Base-by-base conservation (phyloP, 2,888 invertebrate genomes). In the Metalampra italica region DNA sequence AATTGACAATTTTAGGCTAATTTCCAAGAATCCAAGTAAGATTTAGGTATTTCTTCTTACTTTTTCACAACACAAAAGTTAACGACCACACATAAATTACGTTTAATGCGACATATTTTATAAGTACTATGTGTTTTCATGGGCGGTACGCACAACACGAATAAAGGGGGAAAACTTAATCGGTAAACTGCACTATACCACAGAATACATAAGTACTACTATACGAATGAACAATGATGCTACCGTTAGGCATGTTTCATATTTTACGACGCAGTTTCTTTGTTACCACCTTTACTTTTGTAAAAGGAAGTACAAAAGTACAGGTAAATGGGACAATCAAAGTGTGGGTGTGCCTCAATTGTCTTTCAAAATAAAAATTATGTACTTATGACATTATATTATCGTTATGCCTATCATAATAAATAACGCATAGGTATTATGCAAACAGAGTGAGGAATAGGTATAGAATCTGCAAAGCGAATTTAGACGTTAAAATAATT, bases 101-200 rank as follows among this genome's bases (percentile, higher is more conserved):
- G 37, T 52, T 52, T 57, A 62, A 64, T 63, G 63, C 61, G 66
- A 56, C 61, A 57, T 54, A 37, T 36, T n/a, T n/a, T n/a, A n/a
- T n/a, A n/a, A n/a, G n/a, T n/a, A n/a, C n/a, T n/a, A 55, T 55
- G 47, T 57, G 48, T 56, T 62, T 65, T 63, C 57, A 55, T 49
- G 51, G 54, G 40, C 50, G 42, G 22, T 22, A 22, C 22, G 22
- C 22, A 40, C 49, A 52, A 44, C 43, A 53, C 43, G 47, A 38
- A 43, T 49, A 49, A 54, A 50, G 53, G 53, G 49, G 50, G 50
- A 44, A 52, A 47, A 36, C 43, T 50, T 37, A 1, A 34, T 40
- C 43, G 40, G 49, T 22, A 39, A 39, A 29, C 43, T 46, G 46
- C 43, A 50, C 15, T 15, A n/a, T n/a, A n/a, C n/a, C n/a, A n/a